Percentiles rank a stretch among this genome's conserved stretches.
Conservation (phyloP, 2,113 vertebrate species). For the Catharus minimus region DNA sequence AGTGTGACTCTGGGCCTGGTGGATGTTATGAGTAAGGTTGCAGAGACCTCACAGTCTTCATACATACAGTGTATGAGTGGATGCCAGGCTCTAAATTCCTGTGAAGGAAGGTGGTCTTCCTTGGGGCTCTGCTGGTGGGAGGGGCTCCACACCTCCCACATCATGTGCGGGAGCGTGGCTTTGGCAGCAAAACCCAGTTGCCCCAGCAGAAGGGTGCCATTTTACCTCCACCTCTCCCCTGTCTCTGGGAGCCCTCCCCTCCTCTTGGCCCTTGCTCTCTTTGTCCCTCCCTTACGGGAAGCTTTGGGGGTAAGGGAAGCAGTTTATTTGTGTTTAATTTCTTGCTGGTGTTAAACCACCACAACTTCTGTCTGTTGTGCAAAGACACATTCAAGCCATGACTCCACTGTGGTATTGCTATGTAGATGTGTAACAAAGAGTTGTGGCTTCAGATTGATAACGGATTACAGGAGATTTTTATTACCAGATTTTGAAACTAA, state of each 20-base stretch:
- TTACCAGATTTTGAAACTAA: neutral
- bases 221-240: neutral
- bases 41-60: neutral
- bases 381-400: neutral
- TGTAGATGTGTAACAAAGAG: neutral
- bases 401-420: neutral
- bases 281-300: neutral
- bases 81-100: neutral
- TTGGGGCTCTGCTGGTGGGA: neutral
- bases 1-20: neutral
- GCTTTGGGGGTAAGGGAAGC: rapidly evolving
- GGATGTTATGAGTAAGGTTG: neutral
- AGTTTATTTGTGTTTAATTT: neutral
- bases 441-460: neutral
- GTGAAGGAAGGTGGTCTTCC: neutral
- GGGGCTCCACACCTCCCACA: neutral
- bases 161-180: rapidly evolving
- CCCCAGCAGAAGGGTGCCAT: too few species aligned
- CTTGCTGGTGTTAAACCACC: neutral
- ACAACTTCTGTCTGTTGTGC: neutral
- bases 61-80: rapidly evolving
- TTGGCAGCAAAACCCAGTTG: neutral
- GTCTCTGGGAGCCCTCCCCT: neutral
- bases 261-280: neutral
- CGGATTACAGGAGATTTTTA: neutral